Conservation (phyloP, 2,888 invertebrate genomes). For the Drosophila falleni region DNA sequence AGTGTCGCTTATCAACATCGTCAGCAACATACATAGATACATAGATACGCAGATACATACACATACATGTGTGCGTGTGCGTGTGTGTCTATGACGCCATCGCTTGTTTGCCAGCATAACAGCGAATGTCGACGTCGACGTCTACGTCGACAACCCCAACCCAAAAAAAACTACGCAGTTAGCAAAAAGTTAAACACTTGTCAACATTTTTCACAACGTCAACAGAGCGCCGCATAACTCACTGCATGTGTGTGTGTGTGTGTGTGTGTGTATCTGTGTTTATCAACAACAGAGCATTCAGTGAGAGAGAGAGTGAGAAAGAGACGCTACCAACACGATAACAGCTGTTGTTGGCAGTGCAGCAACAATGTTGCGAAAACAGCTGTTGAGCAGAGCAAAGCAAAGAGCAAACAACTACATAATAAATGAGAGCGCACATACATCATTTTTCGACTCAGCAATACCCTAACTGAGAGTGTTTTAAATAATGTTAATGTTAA, state of each 20-base stretch:
- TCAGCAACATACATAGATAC: constrained; percentile 6
- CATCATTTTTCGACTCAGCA: background rate
- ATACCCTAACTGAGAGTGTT: constrained; percentile 18
- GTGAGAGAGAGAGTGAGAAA: constrained; percentile 9
- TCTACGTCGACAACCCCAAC: constrained; percentile 51
- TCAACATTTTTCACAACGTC: constrained; percentile 72
- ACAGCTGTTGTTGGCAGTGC: constrained; percentile 62
- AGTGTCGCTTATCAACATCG: constrained; percentile 41
- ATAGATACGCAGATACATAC: background rate
- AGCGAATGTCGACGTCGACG: constrained; percentile 55
- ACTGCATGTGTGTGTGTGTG: constrained; percentile 20
- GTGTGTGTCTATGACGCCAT: constrained; percentile 71
- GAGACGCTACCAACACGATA: constrained; percentile 48
- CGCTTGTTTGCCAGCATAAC: constrained; percentile 61
- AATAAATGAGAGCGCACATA: constrained; percentile 17
- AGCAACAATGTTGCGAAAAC: constrained; percentile 80
- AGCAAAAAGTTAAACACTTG: constrained; percentile 73
- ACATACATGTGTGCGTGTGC: constrained; percentile 24
- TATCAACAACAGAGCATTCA: constrained; percentile 52
- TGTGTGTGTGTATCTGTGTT: constrained; percentile 13
- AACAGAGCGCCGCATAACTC: constrained; percentile 67
- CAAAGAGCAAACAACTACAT: constrained; percentile 43
- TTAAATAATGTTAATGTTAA: background rate
- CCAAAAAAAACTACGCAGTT: constrained; percentile 75
- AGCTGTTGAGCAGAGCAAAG: constrained; percentile 70